phyloP scores from a whole-genome alignment of 2,113 vertebrate genomes.

The Salminus brasiliensis region DNA sequence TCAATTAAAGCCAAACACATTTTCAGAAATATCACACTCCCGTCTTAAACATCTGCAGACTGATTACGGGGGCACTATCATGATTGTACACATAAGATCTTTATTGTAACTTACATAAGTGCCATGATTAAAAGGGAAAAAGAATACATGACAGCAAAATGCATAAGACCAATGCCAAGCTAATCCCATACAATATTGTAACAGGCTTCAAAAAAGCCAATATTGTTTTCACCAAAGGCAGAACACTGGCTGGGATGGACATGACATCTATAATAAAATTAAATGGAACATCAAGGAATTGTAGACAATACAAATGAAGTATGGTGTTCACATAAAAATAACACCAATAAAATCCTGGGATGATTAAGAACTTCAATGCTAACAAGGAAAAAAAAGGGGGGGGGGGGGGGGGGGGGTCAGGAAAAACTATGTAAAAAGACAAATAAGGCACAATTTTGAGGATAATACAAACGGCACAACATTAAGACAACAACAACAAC shows the following conservation, averaged over 20 bases:
- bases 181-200: not conserved
- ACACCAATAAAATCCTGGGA: not conserved
- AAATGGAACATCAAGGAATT: not conserved
- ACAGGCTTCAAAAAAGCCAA: not conserved
- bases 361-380: constrained; percentile 11
- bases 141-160: not conserved
- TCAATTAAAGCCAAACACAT: no score
- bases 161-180: not conserved
- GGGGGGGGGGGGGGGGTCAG: no score
- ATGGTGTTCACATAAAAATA: not conserved
- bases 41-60: not conserved
- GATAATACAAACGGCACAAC: not conserved
- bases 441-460: not conserved
- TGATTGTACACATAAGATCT: not conserved
- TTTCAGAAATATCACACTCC: not conserved
- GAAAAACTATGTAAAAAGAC: not conserved
- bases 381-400: not conserved
- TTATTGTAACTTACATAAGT: constrained; percentile 18
- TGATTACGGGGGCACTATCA: not conserved
- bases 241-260: not conserved
- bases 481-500: not conserved
- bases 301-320: constrained; percentile 5
- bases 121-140: not conserved
- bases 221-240: not conserved
- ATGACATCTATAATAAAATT: not conserved